Percentiles rank a stretch among this genome's conserved stretches.
These are phyloP conservation scores for Nansenia antarctica DNA, from an alignment of 2,113 vertebrate genomes.

Conservation along the genomic window DNA sequence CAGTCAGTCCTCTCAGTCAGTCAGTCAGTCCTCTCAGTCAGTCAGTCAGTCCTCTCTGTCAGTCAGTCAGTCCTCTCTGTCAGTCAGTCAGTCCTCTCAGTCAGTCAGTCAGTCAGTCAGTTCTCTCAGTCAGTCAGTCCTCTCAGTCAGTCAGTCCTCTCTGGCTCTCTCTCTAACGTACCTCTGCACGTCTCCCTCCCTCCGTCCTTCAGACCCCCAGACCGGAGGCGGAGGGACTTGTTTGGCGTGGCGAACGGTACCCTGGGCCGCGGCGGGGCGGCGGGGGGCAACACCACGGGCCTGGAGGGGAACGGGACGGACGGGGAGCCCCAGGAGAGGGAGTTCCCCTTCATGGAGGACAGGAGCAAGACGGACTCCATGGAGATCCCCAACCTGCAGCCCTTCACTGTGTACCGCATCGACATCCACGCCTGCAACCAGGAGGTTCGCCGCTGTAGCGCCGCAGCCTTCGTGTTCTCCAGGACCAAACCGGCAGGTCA, in stretches of 20 bases:
- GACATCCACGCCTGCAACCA: slow-evolving; percentile 97
- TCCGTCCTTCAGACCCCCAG: slow-evolving; percentile 73
- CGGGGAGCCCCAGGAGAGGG: slow-evolving; percentile 72
- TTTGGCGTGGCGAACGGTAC: slow-evolving; percentile 83
- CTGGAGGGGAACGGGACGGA: slow-evolving; percentile 80
- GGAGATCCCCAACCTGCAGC: slow-evolving; percentile 85
- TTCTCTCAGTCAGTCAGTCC: background rate
- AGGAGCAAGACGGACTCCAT: slow-evolving; percentile 82
- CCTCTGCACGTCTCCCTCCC: background rate
- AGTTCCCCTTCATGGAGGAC: slow-evolving; percentile 86
- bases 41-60: background rate
- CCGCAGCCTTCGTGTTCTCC: slow-evolving; percentile 92
- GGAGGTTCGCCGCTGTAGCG: slow-evolving; percentile 89
- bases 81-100: too few relatives aligned
- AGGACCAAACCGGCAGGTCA: slow-evolving; percentile 95
- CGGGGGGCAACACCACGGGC: slow-evolving; percentile 62
- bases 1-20: background rate
- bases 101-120: too few relatives aligned
- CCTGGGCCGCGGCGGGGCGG: slow-evolving; percentile 55
- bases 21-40: too few relatives aligned
- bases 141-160: background rate
- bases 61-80: background rate
- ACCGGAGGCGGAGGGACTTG: slow-evolving; percentile 86
- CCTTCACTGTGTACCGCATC: slow-evolving; percentile 94
- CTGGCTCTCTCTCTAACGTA: background rate